phyloP scores from a whole-genome alignment of 2,797 vertebrate genomes.

The Zenarchopterus dispar region DNA sequence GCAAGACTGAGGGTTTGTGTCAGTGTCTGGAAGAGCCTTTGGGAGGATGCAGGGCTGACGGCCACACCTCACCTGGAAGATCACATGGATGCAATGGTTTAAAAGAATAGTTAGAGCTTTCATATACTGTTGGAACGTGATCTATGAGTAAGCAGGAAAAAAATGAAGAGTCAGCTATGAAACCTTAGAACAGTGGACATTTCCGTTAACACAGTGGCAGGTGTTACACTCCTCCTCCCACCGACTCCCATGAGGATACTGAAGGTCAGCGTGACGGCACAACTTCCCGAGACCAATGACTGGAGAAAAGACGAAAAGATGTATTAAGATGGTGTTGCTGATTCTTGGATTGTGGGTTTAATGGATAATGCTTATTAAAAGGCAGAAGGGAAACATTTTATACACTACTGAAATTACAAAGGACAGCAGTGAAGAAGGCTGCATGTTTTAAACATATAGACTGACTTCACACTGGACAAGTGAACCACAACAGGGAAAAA shows the following conservation, averaged over 20 bases:
- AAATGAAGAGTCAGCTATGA: not conserved
- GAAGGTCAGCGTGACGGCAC: constrained; percentile 85
- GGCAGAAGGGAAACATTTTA: no score
- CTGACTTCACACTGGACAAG: no score
- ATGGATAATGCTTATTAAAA: no score
- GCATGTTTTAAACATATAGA: no score
- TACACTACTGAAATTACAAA: no score
- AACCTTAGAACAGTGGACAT: constrained; percentile 91
- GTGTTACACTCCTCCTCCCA: constrained; percentile 94
- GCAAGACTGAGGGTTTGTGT: constrained; percentile 72
- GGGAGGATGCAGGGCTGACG: constrained; percentile 87
- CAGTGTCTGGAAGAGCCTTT: constrained; percentile 32
- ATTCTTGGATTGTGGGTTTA: no score
- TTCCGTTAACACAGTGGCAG: constrained; percentile 89
- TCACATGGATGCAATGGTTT: not conserved
- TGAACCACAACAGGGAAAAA: no score
- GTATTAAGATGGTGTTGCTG: not conserved
- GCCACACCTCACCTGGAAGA: constrained; percentile 89
- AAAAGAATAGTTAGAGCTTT: not conserved
- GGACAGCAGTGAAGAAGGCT: no score
- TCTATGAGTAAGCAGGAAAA: no score
- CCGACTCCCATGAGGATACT: constrained; percentile 87
- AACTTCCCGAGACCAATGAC: constrained; percentile 87
- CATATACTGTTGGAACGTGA: not conserved
- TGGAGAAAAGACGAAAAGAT: constrained; percentile 42